phyloP scores from a whole-genome alignment of 2,113 vertebrate genomes.

The Gymnocephalus cernua region DNA sequence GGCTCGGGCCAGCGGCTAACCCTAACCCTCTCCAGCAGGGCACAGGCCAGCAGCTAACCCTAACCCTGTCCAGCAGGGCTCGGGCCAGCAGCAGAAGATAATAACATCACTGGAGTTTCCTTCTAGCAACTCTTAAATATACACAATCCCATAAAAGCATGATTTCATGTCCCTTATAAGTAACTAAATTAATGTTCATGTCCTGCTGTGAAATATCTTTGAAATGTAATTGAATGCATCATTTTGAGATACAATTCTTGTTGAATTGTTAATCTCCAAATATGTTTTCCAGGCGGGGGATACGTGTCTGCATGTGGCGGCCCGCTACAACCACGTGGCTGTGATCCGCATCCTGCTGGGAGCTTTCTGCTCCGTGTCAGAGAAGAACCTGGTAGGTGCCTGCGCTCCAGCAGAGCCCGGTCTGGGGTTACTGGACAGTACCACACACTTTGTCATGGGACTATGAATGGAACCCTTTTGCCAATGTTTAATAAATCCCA shows the following conservation, averaged over 20 bases:
- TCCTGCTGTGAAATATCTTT: background rate
- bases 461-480: background rate
- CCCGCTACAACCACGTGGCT: constrained; percentile 95
- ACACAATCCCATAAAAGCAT: background rate
- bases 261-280: background rate
- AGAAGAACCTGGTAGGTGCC: constrained; percentile 94
- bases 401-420: background rate
- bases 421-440: too few relatives aligned
- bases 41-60: too few relatives aligned
- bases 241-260: background rate
- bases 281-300: constrained; percentile 91
- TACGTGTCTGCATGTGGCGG: constrained; percentile 94
- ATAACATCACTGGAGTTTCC: too few relatives aligned
- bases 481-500: background rate
- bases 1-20: background rate
- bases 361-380: constrained; percentile 95
- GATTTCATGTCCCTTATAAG: background rate
- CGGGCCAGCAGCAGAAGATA: too few relatives aligned
- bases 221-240: background rate
- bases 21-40: too few relatives aligned
- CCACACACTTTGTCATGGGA: background rate
- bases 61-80: too few relatives aligned
- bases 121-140: background rate
- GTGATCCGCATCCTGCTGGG: constrained; percentile 93
- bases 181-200: background rate